Evolutionary conservation across 2,797 vertebrate genomes (phyloP), one percentile per base, ranked within the genome.

Genomic region (Semaprochilodus insignis): DNA sequence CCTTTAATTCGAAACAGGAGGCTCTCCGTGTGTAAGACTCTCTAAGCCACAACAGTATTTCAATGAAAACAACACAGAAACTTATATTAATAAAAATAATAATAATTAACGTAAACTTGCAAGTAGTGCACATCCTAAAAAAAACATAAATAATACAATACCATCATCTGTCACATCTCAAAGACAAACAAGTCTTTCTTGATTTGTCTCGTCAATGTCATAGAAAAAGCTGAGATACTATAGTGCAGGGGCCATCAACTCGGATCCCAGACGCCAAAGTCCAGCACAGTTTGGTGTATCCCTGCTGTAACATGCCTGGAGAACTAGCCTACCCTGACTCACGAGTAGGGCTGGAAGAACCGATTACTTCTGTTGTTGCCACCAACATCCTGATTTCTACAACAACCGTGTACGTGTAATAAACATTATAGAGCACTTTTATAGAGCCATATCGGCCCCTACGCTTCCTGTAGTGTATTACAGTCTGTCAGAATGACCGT

Each of bases 161-260:
- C 80, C 84, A 87, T 81, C 82, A 63, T 86, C 44, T 72, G 54
- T 83, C 83, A 82, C 83, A 81, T 86, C 82, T 83, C 74, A 83
- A 84, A 86, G 83, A 83, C 83, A 83, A 77, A 74, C 65, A 60
- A 48, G 82, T 83, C 83, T 78, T 69, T 85, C 80, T 21, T 23
- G 11, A 40, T 84, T 82, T 5, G 83, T 85, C 83, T 84, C 65
- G 85, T 80, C 81, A 77, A 83, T 59, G 75, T 86, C 78, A n/a
- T 86, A 83, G 78, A 85, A 86, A 86, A 80, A 67, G 44, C 57
- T 71, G 55, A 60, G 55, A 80, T 60, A 63, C 36, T 27, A 51
- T 48, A 55, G 36, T 11, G 34, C 65, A 66, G 63, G 7, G 31
- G 34, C 21, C 17, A 11, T 21, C 65, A 34, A 19, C 17, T 67